Base-by-base conservation (phyloP, 2,797 vertebrate species). In the Coendou prehensilis region DNA sequence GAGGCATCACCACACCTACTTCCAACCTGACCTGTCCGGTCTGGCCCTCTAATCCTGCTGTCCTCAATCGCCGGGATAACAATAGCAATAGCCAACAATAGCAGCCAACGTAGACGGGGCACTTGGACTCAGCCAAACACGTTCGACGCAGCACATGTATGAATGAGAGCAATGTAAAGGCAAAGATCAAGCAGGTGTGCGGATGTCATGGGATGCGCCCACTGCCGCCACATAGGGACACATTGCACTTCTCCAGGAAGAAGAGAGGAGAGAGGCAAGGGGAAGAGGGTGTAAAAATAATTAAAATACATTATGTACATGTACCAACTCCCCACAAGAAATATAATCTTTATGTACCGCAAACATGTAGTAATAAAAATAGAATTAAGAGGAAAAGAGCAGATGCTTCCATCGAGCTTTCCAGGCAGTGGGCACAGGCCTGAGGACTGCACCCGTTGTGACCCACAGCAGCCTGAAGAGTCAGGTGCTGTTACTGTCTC, bases 221-320 rank as follows among this genome's bases (percentile, higher is more conserved):
- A 5, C 9, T 1, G 0, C 10, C 5, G 4, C 10, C 52, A 37
- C 9, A 28, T 11, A 10, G 45, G 22, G 23, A 28, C 17, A 15
- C 14, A 4, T 1, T 9, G 6, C 41, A 52, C 61, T 30, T 71
- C 57, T 63, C 69, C 61, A 69, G 26, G 9, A 50, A 45, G 30
- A 45, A 30, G 5, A 17, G n/a, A 15, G 26, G 63, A 23, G 69
- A 23, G 9, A 41, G n/a, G 45, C 13, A 76, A 50, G 23, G 7
- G 45, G 45, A 15, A 50, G 26, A 50, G 45, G 45, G 50, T 2
- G 6, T 6, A 30, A 76, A 76, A 30, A 30, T 45, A 47, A 76
- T 15, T 50, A 15, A 15, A 47, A 28, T 50, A 30, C 14, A 50
- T 28, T 50, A 76, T 28, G 45, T 30, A 3, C 37, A 41, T 37